These are phyloP conservation scores for Orestias chungarensis DNA, from an alignment of 2,797 vertebrate genomes.

Conservation along the genomic window DNA sequence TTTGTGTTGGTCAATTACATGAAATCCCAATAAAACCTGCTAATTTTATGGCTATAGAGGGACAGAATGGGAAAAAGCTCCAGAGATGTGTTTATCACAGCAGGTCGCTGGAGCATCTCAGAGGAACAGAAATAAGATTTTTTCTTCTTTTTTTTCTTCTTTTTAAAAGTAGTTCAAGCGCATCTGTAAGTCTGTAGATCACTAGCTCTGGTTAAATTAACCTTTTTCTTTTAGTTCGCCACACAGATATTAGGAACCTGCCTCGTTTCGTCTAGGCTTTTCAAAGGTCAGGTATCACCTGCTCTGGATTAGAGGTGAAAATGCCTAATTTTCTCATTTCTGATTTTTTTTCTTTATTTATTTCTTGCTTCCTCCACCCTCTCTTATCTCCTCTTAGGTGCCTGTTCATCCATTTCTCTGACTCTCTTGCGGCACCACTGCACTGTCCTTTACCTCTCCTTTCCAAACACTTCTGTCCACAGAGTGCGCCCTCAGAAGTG, in stretches of 20 bases:
- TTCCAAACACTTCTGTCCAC: slow-evolving; percentile 17
- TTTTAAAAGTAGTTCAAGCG: no score
- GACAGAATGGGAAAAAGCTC: no score
- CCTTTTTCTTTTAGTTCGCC: no score
- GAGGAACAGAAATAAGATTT: no score
- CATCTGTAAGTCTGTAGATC: no score
- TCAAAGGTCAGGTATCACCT: not conserved
- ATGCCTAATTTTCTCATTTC: not conserved
- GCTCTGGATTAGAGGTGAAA: not conserved
- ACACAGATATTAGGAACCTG: not conserved
- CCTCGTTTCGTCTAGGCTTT: not conserved
- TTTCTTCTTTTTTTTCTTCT: no score
- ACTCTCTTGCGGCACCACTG: slow-evolving; percentile 41
- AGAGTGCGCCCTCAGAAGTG: slow-evolving; percentile 46
- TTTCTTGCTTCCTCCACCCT: slow-evolving; percentile 8
- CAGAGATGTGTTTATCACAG: no score
- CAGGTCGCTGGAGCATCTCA: no score
- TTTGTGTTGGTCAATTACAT: not conserved
- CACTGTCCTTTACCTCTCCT: slow-evolving; percentile 59
- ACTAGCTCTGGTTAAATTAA: no score
- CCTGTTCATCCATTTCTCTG: slow-evolving; percentile 29
- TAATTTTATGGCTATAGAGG: not conserved
- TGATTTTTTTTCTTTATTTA: slow-evolving; percentile 1
- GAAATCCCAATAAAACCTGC: not conserved
- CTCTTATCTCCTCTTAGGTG: not conserved